Evolutionary conservation across 92 coral and sea anemone genomes (phyloP).

Genomic region (Zoanthus sansibaricus): DNA sequence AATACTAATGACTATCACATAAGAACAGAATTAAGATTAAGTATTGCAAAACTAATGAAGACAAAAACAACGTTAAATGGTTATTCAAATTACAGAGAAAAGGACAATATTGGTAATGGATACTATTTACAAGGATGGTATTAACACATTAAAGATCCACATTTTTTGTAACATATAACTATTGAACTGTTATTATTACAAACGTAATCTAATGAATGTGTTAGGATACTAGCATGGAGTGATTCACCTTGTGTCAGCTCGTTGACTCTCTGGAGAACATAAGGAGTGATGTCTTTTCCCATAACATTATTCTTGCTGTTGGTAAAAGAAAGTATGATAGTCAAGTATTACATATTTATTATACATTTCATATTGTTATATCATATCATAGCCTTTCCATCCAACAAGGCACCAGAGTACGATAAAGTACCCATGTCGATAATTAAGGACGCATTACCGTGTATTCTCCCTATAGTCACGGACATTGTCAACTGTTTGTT

Average conservation of each 20-base stretch:
- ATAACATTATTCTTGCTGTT: conserved; percentile 71
- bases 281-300: conserved; percentile 94
- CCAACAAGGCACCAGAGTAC: background rate
- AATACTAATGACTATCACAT: background rate
- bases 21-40: background rate
- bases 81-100: too few species aligned
- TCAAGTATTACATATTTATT: too few species aligned
- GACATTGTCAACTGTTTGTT: background rate
- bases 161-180: too few species aligned
- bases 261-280: conserved; percentile 84
- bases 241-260: conserved; percentile 92
- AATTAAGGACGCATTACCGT: conserved; percentile 1
- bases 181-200: too few species aligned
- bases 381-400: too few species aligned
- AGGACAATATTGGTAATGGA: background rate
- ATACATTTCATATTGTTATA: too few species aligned
- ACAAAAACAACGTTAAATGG: background rate
- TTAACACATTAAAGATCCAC: background rate
- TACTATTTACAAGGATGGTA: background rate
- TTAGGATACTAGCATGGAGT: conserved; percentile 95
- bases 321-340: background rate
- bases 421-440: background rate
- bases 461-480: conserved; percentile 4
- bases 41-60: background rate
- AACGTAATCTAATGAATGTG: background rate